Evolutionary conservation across 2,113 vertebrate species (phyloP).

Genomic region (Apus apus): DNA sequence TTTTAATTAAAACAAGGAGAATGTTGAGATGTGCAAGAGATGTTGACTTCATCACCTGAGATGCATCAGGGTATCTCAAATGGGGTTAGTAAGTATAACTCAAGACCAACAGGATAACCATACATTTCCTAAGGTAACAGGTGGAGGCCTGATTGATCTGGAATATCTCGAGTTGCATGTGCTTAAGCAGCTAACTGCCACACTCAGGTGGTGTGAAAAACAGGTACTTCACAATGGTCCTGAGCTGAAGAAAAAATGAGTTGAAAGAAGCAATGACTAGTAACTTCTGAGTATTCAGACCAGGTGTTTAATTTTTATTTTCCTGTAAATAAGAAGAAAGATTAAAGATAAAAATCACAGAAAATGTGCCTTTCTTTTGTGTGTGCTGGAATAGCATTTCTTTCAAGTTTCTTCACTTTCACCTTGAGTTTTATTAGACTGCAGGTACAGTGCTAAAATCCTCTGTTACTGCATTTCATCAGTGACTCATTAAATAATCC

Average conservation of each 20-base stretch:
- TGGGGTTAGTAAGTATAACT: neutral
- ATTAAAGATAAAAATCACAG: neutral
- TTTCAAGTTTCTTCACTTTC: neutral
- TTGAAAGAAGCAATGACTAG: neutral
- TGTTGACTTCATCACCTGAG: neutral
- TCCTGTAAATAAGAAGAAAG: neutral
- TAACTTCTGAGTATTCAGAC: neutral
- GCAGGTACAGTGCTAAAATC: neutral
- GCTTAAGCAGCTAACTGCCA: neutral
- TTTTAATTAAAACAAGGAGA: too few species aligned
- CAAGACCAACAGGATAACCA: neutral
- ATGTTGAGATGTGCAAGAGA: too few species aligned
- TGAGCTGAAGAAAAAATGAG: neutral
- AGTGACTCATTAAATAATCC: conserved; percentile 48
- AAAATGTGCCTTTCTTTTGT: neutral
- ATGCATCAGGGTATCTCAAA: neutral
- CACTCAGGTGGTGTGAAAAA: neutral
- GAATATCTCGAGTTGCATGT: neutral
- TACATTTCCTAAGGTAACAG: neutral
- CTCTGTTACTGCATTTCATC: conserved; percentile 6
- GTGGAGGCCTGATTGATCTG: neutral
- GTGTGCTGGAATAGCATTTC: neutral
- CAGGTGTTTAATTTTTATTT: neutral
- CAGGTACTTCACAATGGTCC: neutral
- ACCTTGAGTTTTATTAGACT: neutral